A percentile compares a stretch with the other conserved stretches of the same genome.
phyloP scores from a whole-genome alignment of 2,113 vertebrate species.

The Scartelaos histophorus region DNA sequence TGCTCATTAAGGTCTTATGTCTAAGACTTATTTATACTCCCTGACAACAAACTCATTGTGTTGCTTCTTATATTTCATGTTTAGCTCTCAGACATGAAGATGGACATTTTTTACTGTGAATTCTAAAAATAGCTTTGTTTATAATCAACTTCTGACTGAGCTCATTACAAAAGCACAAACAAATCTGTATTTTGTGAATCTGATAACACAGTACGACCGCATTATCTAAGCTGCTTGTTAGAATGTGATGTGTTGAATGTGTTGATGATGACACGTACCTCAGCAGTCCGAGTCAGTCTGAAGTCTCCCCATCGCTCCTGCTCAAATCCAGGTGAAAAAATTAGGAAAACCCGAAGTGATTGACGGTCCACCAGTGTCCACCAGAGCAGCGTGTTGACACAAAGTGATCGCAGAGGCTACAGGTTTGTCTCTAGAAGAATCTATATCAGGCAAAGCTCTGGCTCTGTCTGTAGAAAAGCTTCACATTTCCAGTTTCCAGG shows the following conservation, averaged over 20 bases:
- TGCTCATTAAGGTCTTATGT: no score
- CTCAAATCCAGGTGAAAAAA: conserved; percentile 49
- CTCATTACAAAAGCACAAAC: conserved; percentile 7
- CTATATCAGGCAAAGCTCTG: conserved; percentile 75
- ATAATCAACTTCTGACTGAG: conserved; percentile 9
- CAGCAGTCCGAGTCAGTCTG: conserved; percentile 52
- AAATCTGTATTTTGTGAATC: conserved; percentile 1
- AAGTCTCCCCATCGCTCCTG: conserved; percentile 47
- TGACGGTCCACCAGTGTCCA: conserved; percentile 36
- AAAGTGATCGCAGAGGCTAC: conserved; percentile 60
- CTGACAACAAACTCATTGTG: no score
- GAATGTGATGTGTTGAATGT: neutral
- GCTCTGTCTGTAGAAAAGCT: conserved; percentile 76
- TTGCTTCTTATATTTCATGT: neutral
- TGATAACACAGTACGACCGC: conserved; percentile 10
- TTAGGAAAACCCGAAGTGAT: conserved; percentile 30
- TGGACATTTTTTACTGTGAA: neutral
- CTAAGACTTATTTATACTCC: no score
- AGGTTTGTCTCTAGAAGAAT: conserved; percentile 79
- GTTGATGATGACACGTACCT: conserved; percentile 66
- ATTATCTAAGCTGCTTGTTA: conserved; percentile 11
- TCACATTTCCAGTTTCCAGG: conserved; percentile 83
- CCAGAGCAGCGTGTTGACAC: conserved; percentile 43
- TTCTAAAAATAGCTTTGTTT: conserved; percentile 8
- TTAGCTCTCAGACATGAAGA: neutral